Evolutionary conservation across 1,140 invertebrate genomes (phyloP).

Genomic region (Sitobion miscanthi): DNA sequence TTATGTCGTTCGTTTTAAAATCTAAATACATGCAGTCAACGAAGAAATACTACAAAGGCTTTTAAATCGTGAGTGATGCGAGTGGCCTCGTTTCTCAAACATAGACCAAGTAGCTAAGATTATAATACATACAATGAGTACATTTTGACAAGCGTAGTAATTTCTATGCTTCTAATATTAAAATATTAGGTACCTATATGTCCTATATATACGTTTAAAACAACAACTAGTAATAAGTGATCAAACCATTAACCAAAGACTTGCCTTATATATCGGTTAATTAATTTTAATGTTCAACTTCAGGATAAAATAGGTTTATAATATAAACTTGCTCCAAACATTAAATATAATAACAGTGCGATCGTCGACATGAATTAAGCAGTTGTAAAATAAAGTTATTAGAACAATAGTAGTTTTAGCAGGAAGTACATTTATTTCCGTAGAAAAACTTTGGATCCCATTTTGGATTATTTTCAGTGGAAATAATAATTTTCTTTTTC

Average conservation of each 20-base stretch:
- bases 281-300: neutral
- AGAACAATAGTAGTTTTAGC: neutral
- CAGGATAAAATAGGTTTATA: neutral
- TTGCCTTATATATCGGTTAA: neutral
- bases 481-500: neutral
- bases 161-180: neutral
- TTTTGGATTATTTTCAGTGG: neutral
- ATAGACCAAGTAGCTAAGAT: neutral
- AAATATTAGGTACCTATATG: neutral
- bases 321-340: neutral
- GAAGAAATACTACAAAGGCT: slow-evolving; percentile 44
- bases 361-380: neutral
- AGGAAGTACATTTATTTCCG: neutral
- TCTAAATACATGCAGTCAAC: neutral
- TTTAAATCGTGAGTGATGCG: neutral
- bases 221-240: neutral
- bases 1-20: slow-evolving; percentile 22
- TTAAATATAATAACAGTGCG: neutral
- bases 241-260: neutral
- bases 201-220: neutral
- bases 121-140: neutral
- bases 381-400: neutral
- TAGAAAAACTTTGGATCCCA: neutral
- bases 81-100: neutral
- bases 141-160: neutral